Percentiles rank a stretch among this genome's conserved stretches.
phyloP scores from a whole-genome alignment of 2,888 invertebrate genomes.

The Dorcus parallelipipedus region DNA sequence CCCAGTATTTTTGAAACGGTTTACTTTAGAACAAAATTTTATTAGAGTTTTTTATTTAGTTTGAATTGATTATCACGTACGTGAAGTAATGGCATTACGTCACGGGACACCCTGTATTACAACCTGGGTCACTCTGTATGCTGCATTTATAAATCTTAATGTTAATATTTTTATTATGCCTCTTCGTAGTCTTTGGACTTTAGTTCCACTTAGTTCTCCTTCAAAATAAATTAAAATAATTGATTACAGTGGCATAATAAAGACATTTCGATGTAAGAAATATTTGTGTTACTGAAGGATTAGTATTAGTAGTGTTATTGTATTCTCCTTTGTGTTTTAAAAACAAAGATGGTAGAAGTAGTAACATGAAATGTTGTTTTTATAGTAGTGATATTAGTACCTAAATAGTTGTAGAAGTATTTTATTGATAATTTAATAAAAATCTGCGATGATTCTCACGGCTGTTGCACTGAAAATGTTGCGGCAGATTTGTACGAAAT shows the following conservation, averaged over 20 bases:
- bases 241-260: no score
- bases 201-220: no score
- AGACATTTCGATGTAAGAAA: no score
- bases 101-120: no score
- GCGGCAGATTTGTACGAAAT: not conserved
- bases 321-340: not conserved
- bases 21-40: no score
- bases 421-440: not conserved
- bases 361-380: slow-evolving; percentile 9
- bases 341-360: slow-evolving; percentile 5
- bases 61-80: no score
- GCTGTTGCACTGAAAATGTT: not conserved
- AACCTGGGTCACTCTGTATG: no score
- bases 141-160: not conserved
- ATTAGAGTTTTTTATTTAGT: no score
- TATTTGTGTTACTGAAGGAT: no score
- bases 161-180: not conserved
- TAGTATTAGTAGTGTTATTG: not conserved
- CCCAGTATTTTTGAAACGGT: no score
- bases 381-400: slow-evolving; percentile 15
- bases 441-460: not conserved
- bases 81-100: no score
- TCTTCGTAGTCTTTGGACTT: not conserved
- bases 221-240: no score
- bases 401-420: not conserved